Base-by-base conservation (phyloP, 2,113 vertebrate genomes). In the Stomatorhinus ivindoensis region DNA sequence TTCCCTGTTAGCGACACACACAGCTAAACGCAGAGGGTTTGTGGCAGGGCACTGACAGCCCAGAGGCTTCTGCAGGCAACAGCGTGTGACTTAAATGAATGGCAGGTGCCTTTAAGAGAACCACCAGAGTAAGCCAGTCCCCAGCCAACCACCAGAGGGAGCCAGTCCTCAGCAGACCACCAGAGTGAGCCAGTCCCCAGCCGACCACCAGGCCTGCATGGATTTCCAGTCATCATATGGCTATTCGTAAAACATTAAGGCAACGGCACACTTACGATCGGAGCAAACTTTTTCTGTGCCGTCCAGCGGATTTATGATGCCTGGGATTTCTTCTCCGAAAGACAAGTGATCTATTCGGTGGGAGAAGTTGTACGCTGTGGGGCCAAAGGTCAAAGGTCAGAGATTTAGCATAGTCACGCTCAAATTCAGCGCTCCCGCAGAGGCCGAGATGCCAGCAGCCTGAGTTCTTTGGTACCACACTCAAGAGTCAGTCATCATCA, bases 271-370 rank as follows among this genome's bases (percentile, higher is more conserved):
- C 97, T 94, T 96, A 99, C 98, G 93, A 91, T 98, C 97, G 39
- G 94, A 44, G 69, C 97, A 96, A 93, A 99, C 95, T 95, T 99
- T 99, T 95, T 99, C 98, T 19, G 98, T 99, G 92, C 98, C 98
- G 85, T 99, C 98, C 92, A 99, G 95, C 10, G 98, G 97, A 94
- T 97, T 99, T 93, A 99, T 97, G 89, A 99, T 96, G 91, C 97
- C 98, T 47, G 97, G 97, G 90, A 99, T 94, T 89, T 95, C 95
- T 88, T 99, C 98, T 91, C 98, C 98, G 92, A 99, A 99, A 51
- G 98, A 99, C 90, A 99, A 94, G 92, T 99, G 98, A 93, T 99
- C 98, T 93, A 99, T 98, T 91, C 98, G 97, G 42, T 99, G 98
- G 91, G 98, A 99, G 92, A 99, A 99, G 93, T 99, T 99, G 92